Evolutionary conservation across 2,113 vertebrate species (phyloP), one percentile per base, ranked within the genome.

Genomic region (Melanerpes aurifrons): DNA sequence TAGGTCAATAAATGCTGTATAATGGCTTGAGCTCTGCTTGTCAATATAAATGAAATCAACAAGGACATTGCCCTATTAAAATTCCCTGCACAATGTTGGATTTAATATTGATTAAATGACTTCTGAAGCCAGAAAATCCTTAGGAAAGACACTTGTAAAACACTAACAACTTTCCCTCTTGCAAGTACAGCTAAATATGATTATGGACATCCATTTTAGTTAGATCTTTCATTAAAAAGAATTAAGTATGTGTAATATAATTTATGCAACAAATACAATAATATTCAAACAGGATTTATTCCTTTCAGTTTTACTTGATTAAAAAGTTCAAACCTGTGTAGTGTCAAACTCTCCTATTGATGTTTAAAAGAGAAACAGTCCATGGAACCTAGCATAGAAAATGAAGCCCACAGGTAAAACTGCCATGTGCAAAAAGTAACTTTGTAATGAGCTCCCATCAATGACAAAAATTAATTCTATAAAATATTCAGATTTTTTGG

Each of bases 211-310:
- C 12, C 20, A 54, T 94, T 91, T 87, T 32, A 83, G 25, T 81
- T 90, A 77, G 80, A 56, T 2, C 43, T 71, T 85, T 59, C 74
- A 83, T 91, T 94, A 89, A 62, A 31, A 63, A 47, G 10, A 91
- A 89, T 95, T 86, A 92, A 59, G 26, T 37, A 71, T 50, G 9
- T 9, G 47, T 92, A 91, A 89, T 89, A 47, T 56, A 77, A 86
- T 91, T 90, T 73, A 86, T 76, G 35, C 25, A 89, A 86, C 37
- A 96, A 94, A 91, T 82, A 75, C 47, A 92, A 89, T 95, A 92
- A 86, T 56, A 83, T 77, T 86, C n/a, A 63, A 70, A 63, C 35
- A 86, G 83, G 93, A 95, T 87, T 74, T 74, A 93, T 94, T 85
- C 12, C n/a, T 91, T 87, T 72, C 28, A 80, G 70, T 74, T 95